Evolutionary conservation across 2,797 vertebrate genomes (phyloP).

Genomic region (Platyrinchus mystaceus): DNA sequence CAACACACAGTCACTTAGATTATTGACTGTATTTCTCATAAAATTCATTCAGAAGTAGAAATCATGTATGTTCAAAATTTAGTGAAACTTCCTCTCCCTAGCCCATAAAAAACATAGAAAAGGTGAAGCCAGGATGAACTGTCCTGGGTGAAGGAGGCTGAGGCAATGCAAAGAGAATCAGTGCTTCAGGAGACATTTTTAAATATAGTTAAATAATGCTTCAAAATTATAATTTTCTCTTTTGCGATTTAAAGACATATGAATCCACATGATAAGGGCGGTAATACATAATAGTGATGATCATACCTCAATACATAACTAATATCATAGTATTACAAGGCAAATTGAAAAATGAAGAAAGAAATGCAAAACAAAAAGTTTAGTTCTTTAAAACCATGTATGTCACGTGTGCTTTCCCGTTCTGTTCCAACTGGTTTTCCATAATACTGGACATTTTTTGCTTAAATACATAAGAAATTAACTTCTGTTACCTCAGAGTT

Average conservation of each 20-base stretch:
- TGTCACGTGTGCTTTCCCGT: neutral
- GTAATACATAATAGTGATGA: neutral
- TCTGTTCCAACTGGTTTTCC: neutral
- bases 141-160: conserved; percentile 3
- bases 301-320: neutral
- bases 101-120: conserved; percentile 28
- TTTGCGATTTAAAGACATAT: neutral
- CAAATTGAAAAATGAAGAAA: neutral
- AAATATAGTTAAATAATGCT: neutral
- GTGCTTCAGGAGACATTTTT: conserved; percentile 28
- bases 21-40: conserved; percentile 37
- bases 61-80: conserved; percentile 33
- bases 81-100: conserved; percentile 3
- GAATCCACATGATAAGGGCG: neutral
- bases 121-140: conserved; percentile 45
- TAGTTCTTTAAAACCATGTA: neutral
- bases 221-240: neutral
- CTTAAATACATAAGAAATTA: neutral
- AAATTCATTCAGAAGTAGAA: conserved; percentile 34
- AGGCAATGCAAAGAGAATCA: neutral
- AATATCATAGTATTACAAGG: neutral
- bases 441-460: neutral
- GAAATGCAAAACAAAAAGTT: neutral
- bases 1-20: conserved; percentile 7
- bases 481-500: neutral